Conservation (phyloP, 2,797 vertebrate species). For the Xenopus petersii region DNA sequence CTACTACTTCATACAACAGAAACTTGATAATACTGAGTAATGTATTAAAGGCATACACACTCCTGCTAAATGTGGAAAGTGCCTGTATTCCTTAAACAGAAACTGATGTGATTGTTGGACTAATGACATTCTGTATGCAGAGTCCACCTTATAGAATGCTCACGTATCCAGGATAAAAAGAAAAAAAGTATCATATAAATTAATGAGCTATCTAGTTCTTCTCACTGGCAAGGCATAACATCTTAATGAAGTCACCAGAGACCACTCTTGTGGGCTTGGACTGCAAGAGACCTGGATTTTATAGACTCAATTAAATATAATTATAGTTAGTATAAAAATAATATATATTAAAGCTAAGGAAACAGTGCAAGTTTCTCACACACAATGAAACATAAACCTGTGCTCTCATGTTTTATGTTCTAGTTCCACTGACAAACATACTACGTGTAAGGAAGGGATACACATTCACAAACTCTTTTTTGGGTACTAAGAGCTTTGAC, state of each 20-base stretch:
- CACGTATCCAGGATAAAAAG: no score
- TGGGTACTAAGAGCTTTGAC: no score
- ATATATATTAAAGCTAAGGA: neutral
- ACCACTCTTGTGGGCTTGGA: conserved; percentile 8
- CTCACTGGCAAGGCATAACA: conserved; percentile 16
- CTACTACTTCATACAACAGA: no score
- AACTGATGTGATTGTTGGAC: no score
- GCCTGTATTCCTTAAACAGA: no score
- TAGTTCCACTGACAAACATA: neutral
- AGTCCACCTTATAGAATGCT: no score
- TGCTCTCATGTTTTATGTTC: neutral
- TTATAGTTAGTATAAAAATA: conserved; percentile 26
- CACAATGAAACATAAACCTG: neutral
- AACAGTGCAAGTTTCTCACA: neutral
- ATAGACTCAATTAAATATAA: conserved; percentile 33
- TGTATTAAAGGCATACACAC: no score
- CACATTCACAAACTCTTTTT: no score
- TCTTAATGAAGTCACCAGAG: conserved; percentile 19
- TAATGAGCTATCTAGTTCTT: conserved; percentile 28
- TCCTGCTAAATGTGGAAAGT: no score
- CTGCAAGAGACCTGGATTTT: conserved; percentile 14
- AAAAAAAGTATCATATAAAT: conserved; percentile 8
- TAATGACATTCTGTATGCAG: no score
- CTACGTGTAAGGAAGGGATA: no score
- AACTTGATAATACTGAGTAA: no score